Evolutionary conservation across 2,113 vertebrate species (phyloP).

Genomic region (Polypterus bichir): DNA sequence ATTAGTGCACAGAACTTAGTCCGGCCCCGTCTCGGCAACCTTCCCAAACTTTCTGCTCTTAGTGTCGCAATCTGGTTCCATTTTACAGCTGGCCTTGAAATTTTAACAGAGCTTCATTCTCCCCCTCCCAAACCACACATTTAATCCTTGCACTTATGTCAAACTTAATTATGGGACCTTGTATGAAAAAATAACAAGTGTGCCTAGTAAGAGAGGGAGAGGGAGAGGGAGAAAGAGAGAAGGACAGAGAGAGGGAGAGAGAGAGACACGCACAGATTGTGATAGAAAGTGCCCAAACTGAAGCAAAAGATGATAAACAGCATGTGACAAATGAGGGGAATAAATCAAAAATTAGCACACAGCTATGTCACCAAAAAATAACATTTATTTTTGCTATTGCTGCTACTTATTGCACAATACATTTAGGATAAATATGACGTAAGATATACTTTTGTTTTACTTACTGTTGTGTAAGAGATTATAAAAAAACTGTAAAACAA

Average conservation of each 20-base stretch:
- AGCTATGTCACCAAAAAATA: no score
- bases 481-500: no score
- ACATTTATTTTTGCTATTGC: no score
- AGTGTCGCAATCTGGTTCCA: slow-evolving; percentile 74
- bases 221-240: slow-evolving; percentile 21
- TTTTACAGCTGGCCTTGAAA: slow-evolving; percentile 80
- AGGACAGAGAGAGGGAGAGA: slow-evolving; percentile 30
- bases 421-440: no score
- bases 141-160: slow-evolving; percentile 99
- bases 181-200: slow-evolving; percentile 71
- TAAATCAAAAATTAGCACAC: neutral
- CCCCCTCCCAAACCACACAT: slow-evolving; percentile 86
- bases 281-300: slow-evolving; percentile 26
- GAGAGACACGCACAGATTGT: slow-evolving; percentile 30
- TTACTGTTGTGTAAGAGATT: no score
- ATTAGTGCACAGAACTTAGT: slow-evolving; percentile 21
- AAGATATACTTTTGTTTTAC: no score
- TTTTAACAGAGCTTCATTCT: slow-evolving; percentile 61
- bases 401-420: no score
- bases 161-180: slow-evolving; percentile 98
- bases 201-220: slow-evolving; percentile 51
- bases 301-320: slow-evolving; percentile 62
- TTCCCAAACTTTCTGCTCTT: slow-evolving; percentile 57
- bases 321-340: slow-evolving; percentile 59
- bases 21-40: slow-evolving; percentile 48